These are phyloP conservation scores for Hypanus sabinus DNA, from an alignment of 2,113 vertebrate genomes.

Conservation along the genomic window DNA sequence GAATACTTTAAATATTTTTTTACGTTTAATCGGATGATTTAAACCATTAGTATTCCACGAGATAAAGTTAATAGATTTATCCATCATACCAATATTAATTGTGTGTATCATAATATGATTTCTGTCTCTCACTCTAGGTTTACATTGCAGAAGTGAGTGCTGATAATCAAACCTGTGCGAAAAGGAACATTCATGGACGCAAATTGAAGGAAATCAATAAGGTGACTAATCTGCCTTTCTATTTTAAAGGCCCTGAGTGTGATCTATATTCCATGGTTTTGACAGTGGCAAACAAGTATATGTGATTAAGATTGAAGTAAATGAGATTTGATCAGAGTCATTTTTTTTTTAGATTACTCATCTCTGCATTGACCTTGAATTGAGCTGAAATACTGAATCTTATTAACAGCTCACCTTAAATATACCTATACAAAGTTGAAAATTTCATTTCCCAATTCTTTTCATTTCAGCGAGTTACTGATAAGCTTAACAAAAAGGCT, in stretches of 20 bases:
- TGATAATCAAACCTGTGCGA: constrained; percentile 87
- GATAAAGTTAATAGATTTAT: too few relatives aligned
- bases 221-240: constrained; percentile 52
- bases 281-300: background rate
- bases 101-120: too few relatives aligned
- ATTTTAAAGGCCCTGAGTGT: background rate
- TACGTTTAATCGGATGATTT: too few relatives aligned
- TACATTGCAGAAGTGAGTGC: constrained; percentile 93
- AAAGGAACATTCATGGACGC: constrained; percentile 89
- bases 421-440: background rate
- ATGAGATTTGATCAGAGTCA: too few relatives aligned
- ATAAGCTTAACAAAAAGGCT: background rate
- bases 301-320: too few relatives aligned
- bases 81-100: too few relatives aligned
- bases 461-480: background rate
- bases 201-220: constrained; percentile 85
- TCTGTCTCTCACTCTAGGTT: constrained; percentile 63
- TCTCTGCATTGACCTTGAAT: background rate
- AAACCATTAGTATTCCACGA: too few relatives aligned
- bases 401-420: background rate
- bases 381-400: background rate
- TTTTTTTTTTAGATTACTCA: background rate
- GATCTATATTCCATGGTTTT: background rate
- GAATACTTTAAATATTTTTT: too few relatives aligned
- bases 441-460: background rate